phyloP scores from a whole-genome alignment of 2,797 vertebrate genomes.

The Peromyscus aztecus region DNA sequence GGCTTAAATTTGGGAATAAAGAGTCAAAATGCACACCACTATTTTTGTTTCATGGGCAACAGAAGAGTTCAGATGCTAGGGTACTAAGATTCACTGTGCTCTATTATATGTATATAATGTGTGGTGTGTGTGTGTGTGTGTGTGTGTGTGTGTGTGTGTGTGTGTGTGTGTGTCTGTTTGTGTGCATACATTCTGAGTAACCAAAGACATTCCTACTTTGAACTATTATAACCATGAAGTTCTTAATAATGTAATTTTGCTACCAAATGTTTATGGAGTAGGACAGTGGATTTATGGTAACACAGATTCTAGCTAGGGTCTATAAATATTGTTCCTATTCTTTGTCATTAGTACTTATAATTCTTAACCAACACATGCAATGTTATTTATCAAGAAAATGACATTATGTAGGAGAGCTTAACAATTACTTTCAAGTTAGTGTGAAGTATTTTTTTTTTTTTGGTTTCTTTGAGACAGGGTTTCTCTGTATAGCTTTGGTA shows the following conservation, averaged over 20 bases:
- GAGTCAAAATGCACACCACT: background rate
- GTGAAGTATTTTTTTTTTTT: background rate
- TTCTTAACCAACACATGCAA: background rate
- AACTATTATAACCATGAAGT: background rate
- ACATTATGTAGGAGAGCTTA: background rate
- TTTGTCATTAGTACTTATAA: background rate
- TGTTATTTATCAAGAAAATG: constrained; percentile 36
- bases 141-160: background rate
- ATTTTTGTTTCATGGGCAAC: constrained; percentile 14
- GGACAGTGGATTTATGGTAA: background rate
- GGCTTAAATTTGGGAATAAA: background rate
- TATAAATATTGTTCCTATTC: background rate
- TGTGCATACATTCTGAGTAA: background rate
- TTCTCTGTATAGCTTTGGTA: too few species aligned
- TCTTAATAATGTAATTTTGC: background rate
- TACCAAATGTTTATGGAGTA: background rate
- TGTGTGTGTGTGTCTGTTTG: background rate
- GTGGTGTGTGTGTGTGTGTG: background rate
- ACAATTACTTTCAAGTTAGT: constrained; percentile 12
- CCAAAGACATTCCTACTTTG: background rate
- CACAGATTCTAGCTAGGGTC: background rate
- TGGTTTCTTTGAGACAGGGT: too few species aligned
- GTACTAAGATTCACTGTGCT: background rate
- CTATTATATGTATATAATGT: background rate
- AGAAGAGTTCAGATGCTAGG: background rate